Evolutionary conservation across 2,113 vertebrate species (phyloP), one percentile per base, ranked within the genome.

Genomic region (Catharus fuscescens): DNA sequence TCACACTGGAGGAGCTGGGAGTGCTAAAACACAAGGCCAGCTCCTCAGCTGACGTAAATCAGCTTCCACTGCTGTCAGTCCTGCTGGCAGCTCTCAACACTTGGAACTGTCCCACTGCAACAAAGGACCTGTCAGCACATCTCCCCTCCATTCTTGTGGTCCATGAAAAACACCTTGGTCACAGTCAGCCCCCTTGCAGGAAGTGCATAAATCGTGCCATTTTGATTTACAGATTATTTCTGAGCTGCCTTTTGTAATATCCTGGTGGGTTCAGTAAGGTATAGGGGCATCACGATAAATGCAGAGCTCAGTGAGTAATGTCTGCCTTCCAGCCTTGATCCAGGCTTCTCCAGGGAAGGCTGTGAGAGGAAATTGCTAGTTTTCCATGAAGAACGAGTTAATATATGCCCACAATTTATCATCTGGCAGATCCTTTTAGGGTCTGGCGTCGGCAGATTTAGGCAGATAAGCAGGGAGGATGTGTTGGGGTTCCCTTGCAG

Each of bases 101-200:
- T 70, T 0, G 0, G 60, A 84, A 48, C 67, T 0, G 1, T 86
- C 72, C 86, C 24, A 0, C 44, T 59, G 54, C 74, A 91, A 93
- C 85, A 88, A 88, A 95, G 83, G 85, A 17, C 56, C 60, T 90
- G 90, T 96, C 87, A 91, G 48, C 93, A 80, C 92, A 29, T 88
- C 64, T 60, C 54, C 36, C 57, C 52, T 82, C 85, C 59, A 50
- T 95, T 95, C 90, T 94, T 95, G 38, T 88, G 74, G 92, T 44
- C 78, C 48, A 8, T 80, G 71, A 95, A 85, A 85, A 85, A 83
- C 76, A 88, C 87, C 93, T 91, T 62, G 81, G 87, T 62, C 74
- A 31, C 59, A 65, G 45, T 7, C 9, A 20, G 28, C n/a, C 42
- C 50, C 80, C 54, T 66, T 24, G 8, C 67, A 66, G 52, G 47